Percentiles rank a stretch among this genome's conserved stretches.
phyloP scores from a whole-genome alignment of 2,113 vertebrate species.

The Mesocricetus auratus region DNA sequence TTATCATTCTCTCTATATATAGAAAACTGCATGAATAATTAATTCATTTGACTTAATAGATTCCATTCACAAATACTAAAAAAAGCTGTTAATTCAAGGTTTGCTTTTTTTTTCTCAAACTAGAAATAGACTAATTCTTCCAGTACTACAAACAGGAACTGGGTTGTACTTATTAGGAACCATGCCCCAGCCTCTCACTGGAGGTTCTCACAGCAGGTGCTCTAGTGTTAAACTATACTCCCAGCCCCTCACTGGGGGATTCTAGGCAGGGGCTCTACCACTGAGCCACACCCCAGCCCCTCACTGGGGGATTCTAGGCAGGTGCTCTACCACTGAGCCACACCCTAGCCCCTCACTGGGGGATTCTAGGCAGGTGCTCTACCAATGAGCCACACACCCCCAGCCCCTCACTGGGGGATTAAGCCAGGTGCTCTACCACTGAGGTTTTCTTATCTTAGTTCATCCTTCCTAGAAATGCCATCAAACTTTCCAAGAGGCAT shows the following conservation, averaged over 20 bases:
- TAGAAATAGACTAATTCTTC: not conserved
- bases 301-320: not conserved
- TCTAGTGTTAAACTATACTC: not conserved
- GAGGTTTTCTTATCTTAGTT: not conserved
- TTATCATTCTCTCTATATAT: not conserved
- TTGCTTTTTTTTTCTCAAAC: not conserved
- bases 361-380: not conserved
- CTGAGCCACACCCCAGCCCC: not conserved
- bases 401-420: not conserved
- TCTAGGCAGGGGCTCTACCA: not conserved
- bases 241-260: not conserved
- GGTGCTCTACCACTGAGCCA: not conserved
- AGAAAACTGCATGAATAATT: constrained; percentile 63
- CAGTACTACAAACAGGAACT: not conserved
- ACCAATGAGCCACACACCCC: not conserved
- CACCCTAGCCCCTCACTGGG: not conserved
- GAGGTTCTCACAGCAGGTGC: not conserved
- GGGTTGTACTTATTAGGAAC: not conserved
- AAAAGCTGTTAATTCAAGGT: not conserved
- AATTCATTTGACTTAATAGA: constrained; percentile 56
- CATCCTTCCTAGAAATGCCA: not conserved
- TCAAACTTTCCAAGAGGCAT: not conserved
- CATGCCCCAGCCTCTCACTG: not conserved
- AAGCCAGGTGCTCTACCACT: not conserved
- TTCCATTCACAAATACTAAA: constrained; percentile 67